Conservation (phyloP, 2,797 vertebrate genomes). For the Lagodon rhomboides region DNA sequence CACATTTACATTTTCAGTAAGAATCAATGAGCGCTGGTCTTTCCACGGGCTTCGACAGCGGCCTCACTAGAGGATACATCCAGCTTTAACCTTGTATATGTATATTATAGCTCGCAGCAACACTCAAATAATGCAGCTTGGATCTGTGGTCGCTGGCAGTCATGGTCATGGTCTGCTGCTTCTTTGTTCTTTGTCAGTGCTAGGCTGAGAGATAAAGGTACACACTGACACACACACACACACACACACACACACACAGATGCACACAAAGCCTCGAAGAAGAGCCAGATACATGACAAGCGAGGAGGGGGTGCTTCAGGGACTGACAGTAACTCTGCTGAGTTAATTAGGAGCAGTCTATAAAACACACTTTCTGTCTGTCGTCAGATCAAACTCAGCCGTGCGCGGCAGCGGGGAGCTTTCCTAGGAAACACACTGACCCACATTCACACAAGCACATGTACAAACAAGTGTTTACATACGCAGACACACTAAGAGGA, state of each 20-base stretch:
- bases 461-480: conserved; percentile 10
- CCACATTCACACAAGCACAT: conserved; percentile 25
- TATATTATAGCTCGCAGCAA: conserved; percentile 16
- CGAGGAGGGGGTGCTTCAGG: conserved; percentile 29
- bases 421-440: conserved; percentile 37
- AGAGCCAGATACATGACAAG: conserved; percentile 41
- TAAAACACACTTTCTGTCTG: conserved; percentile 49
- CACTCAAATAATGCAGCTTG: conserved; percentile 25
- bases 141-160: conserved; percentile 43
- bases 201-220: conserved; percentile 12
- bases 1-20: neutral
- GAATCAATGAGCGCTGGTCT: neutral
- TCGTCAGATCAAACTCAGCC: conserved; percentile 36
- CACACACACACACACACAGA: conserved; percentile 21
- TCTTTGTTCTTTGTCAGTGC: conserved; percentile 58
- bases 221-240: conserved; percentile 2
- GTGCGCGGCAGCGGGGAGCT: neutral
- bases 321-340: conserved; percentile 39
- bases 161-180: conserved; percentile 59
- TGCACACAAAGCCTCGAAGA: conserved; percentile 39
- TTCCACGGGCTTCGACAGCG: neutral
- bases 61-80: neutral
- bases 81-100: conserved; percentile 21
- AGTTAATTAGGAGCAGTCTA: conserved; percentile 50
- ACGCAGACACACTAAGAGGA: conserved; percentile 20